Base-by-base conservation (phyloP, 2,113 vertebrate species). In the Irena cyanogastra region DNA sequence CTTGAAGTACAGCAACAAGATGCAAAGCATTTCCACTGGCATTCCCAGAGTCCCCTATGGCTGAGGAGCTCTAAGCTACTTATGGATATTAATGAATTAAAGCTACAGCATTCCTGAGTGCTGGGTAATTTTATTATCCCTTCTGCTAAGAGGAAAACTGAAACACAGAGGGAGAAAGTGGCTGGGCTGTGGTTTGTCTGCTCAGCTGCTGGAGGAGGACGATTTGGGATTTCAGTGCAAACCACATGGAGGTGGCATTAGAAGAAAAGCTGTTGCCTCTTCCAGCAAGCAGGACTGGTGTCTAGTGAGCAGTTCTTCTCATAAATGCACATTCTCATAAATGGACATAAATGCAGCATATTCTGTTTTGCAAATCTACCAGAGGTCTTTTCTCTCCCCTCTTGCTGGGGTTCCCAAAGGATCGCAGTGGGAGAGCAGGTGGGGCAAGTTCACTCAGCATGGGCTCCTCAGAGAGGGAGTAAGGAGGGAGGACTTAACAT, bases 31-130 rank as follows among this genome's bases (percentile, higher is more conserved):
- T 93, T 83, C 76, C 0, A 0, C 52, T 53, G 83, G 60, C 17
- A 3, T 71, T 94, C 76, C 49, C 74, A 90, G 69, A 93, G 49
- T 47, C n/a, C 39, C 61, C 85, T 61, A 17, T 1, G 12, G 72
- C 72, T 84, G 86, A 90, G 88, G 60, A 82, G 66, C 64, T 61
- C 61, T 93, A 92, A 96, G 79, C 64, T 88, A 19, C 90, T 96
- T 92, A 92, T 5, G 78, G 88, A 82, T 82, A 76, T 61, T 91
- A 88, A 88, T 93, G 88, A 92, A 95, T 64, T 94, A 96, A 96
- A 93, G 86, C 83, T 57, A 71, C 53, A 90, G 69, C 76, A 79
- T 94, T 94, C 83, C 86, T 2, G 13, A 95, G 83, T 71, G 64
- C 83, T 71, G 80, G 69, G 41, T 93, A 89, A 93, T 90, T 92